Evolutionary conservation across 2,797 vertebrate genomes (phyloP), one percentile per base, ranked within the genome.

Genomic region (Simalia tracyae): DNA sequence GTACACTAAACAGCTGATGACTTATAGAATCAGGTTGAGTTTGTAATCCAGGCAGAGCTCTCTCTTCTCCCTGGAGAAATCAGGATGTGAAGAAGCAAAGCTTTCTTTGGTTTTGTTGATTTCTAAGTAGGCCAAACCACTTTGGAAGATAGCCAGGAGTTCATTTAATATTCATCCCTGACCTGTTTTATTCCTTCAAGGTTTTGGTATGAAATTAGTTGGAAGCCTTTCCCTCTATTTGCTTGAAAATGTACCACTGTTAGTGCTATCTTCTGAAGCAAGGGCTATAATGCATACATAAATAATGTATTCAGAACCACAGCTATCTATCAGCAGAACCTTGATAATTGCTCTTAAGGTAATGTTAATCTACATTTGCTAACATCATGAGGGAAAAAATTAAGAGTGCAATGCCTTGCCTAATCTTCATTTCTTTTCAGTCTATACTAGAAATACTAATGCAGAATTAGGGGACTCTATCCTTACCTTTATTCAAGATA

Each of bases 81-180:
- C 94, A 95, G 94, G 95, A 97, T 95, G 94, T 94, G 95, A 96
- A 96, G 94, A 95, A 96, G 96, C 94, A 94, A 96, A 96, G 94
- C 95, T 96, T 97, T 96, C 94, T 96, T 96, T 86, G 15, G 96
- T 97, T 96, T 96, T 96, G 92, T 96, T 96, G 96, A 96, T 96
- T 96, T 93, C 93, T 97, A 98, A 98, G 96, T 97, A 97, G 97
- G 97, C 97, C 98, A 98, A 95, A 97, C 96, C 93, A 93, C 94
- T 97, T 95, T 97, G 97, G 97, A 97, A 94, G 93, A 93, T 95
- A 95, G 96, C 97, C 97, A 97, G 88, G 96, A 96, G 92, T 93
- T 97, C 95, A 97, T 97, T 97, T 97, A 93, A 96, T 97, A 97
- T 97, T 98, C 96, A 97, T 96, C 28, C 1, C 95, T 97, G 97